A percentile compares a stretch with the other conserved stretches of the same genome.
Evolutionary conservation across 2,797 vertebrate genomes (phyloP).

Genomic region (Periophthalmus magnuspinnatus): DNA sequence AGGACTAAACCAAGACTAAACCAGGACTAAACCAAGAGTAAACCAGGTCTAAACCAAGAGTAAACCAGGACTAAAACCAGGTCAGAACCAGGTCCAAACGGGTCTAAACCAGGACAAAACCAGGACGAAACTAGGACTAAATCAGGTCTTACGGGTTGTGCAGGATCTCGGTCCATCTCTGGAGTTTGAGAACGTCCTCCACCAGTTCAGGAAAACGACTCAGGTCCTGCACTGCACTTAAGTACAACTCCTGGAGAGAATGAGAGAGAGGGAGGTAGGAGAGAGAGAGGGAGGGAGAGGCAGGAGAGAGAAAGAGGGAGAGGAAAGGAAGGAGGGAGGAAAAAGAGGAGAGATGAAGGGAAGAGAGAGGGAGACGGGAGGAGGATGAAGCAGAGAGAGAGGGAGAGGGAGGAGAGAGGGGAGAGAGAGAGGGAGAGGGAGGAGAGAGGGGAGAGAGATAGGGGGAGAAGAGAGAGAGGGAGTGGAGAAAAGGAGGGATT

Average conservation of each 20-base stretch:
- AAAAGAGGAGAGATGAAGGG: neutral
- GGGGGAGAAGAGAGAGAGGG: too few species aligned
- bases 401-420: too few species aligned
- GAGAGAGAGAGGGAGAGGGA: too few species aligned
- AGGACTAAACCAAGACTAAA: neutral
- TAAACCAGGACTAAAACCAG: too few species aligned
- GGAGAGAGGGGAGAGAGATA: too few species aligned
- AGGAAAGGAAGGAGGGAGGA: neutral
- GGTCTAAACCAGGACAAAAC: too few species aligned
- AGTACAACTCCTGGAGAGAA: slow-evolving; percentile 84
- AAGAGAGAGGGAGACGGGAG: too few species aligned
- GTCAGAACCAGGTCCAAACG: too few species aligned
- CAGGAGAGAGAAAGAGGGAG: neutral
- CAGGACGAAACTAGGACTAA: neutral
- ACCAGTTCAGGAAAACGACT: slow-evolving; percentile 88
- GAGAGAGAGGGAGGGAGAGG: neutral
- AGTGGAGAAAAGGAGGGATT: too few species aligned
- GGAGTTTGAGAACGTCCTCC: slow-evolving; percentile 89
- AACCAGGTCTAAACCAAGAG: too few species aligned
- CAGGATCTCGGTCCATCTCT: slow-evolving; percentile 89
- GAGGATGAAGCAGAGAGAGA: too few species aligned
- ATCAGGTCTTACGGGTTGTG: slow-evolving; percentile 85
- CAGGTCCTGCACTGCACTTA: slow-evolving; percentile 88
- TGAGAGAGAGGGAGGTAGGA: neutral
- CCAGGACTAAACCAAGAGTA: too few species aligned